Base-by-base conservation (phyloP, 1,140 invertebrate genomes). In the Drosophila kepulauana region DNA sequence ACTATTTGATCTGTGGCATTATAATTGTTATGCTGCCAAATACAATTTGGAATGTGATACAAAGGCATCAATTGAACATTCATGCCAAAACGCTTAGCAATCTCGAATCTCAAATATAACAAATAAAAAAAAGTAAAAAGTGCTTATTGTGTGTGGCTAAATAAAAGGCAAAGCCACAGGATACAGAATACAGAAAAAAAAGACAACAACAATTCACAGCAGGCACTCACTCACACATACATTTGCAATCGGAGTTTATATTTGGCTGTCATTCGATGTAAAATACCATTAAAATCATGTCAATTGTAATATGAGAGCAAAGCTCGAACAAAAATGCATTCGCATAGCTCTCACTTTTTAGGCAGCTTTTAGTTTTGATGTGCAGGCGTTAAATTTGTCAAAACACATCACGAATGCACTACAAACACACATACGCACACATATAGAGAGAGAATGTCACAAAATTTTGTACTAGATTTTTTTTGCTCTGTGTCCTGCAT, bases 381-480 rank as follows among this genome's bases (percentile, higher is more conserved):
- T 77, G 75, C 71, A 67, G 75, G 79, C 79, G 76, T 87, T 82
- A 86, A 86, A 86, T 82, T 87, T 87, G 75, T 82, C 79, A 87
- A 52, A 79, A 51, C 48, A 52, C 73, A 46, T 61, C 52, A 52
- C 48, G 8, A 25, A 28, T 11, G 20, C 25, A 52, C 3, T 0
- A 33, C 33, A 61, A 3, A 33, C 43, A 43, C 30, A 33, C 10
- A 48, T 41, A 25, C 66, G 13, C 35, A 54, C 11, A 35, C 33
- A 33, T 30, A 43, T n/a, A 43, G 35, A 10, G 45, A 16, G 13
- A 46, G 51, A 54, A 74, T 69, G 71, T 74, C 49, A 69, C 57
- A 58, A 71, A 75, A 71, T 66, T 33, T 76, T 38, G 43, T 59
- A 41, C n/a, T 65, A 30, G 7, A 58, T 65, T 66, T 54, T 38